These are phyloP conservation scores for Eurosta solidaginis DNA, from an alignment of 1,140 invertebrate species.

Conservation along the genomic window DNA sequence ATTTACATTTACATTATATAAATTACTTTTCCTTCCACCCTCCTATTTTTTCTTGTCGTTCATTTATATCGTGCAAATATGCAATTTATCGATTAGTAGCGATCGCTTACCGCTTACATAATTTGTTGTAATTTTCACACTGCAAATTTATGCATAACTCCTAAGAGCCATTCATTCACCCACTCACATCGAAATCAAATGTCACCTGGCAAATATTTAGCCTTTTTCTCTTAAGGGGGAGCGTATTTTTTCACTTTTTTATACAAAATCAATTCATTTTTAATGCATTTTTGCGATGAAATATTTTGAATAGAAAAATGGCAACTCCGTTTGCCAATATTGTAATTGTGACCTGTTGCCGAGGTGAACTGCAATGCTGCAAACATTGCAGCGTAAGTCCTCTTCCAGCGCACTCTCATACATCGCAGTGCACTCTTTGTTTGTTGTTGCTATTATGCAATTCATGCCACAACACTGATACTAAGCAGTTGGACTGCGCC, in stretches of 20 bases:
- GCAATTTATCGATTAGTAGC: conserved; percentile 7
- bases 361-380: not conserved
- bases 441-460: too few relatives aligned
- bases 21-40: too few relatives aligned
- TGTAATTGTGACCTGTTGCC: conserved; percentile 20
- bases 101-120: conserved; percentile 20
- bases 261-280: not conserved
- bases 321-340: conserved; percentile 8
- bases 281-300: not conserved
- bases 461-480: not conserved
- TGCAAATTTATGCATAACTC: conserved; percentile 27
- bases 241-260: too few relatives aligned
- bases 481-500: not conserved
- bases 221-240: too few relatives aligned
- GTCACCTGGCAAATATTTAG: not conserved
- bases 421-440: not conserved
- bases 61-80: conserved; percentile 3
- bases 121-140: conserved; percentile 26
- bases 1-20: too few relatives aligned
- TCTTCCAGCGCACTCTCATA: not conserved
- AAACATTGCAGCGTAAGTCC: not conserved
- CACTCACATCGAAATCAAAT: not conserved
- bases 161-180: not conserved
- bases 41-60: not conserved
- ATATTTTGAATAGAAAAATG: conserved; percentile 4